Conservation (phyloP, 2,797 vertebrate genomes). For the Clarias fuscus region DNA sequence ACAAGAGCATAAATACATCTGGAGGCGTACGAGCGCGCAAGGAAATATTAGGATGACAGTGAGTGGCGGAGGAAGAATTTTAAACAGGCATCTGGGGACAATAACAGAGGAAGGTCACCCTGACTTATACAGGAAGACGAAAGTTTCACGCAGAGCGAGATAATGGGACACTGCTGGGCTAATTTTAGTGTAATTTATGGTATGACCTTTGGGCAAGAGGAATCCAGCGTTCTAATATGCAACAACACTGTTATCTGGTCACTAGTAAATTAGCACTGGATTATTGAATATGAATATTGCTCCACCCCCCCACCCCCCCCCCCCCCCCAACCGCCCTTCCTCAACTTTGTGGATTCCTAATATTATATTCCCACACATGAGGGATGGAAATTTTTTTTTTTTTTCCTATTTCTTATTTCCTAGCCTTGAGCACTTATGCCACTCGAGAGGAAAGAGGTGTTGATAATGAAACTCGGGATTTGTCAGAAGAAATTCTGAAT, state of each 20-base stretch:
- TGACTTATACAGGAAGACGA: conserved; percentile 67
- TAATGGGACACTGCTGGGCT: conserved; percentile 76
- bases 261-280: conserved; percentile 67
- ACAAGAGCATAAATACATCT: conserved; percentile 67
- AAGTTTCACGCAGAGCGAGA: conserved; percentile 71
- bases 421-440: conserved; percentile 48
- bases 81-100: conserved; percentile 64
- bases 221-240: conserved; percentile 63
- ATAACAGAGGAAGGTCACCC: conserved; percentile 74
- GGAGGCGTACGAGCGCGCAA: conserved; percentile 59
- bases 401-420: conserved; percentile 39
- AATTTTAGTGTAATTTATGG: conserved; percentile 76
- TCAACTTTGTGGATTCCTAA: conserved; percentile 56
- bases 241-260: conserved; percentile 66
- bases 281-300: conserved; percentile 69
- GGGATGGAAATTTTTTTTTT: conserved; percentile 47
- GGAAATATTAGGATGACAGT: conserved; percentile 59
- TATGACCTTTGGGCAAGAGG: conserved; percentile 65
- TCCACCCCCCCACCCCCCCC: background rate
- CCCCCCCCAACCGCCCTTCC: no score
- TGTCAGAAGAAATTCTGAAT: conserved; percentile 28
- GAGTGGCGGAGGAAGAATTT: conserved; percentile 66
- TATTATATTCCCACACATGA: conserved; percentile 51
- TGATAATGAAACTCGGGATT: conserved; percentile 23
- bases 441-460: conserved; percentile 25